Evolutionary conservation across 1,140 invertebrate species (phyloP).

Genomic region (Acromyrmex echinatior): DNA sequence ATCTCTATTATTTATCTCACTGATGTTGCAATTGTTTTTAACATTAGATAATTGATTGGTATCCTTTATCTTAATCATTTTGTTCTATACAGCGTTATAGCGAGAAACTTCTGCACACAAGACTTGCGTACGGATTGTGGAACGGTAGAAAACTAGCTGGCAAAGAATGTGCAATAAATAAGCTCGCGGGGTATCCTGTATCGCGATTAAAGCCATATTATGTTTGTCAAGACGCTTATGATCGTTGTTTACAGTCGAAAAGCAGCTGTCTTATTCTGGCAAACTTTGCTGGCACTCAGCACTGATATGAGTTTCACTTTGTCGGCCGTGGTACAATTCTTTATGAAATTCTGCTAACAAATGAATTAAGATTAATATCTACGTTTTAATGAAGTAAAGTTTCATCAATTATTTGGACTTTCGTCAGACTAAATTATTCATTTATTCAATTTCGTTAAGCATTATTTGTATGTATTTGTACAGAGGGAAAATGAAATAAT

Average conservation of each 20-base stretch:
- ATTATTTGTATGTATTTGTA: neutral
- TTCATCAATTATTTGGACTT: neutral
- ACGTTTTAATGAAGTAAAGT: neutral
- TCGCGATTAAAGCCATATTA: conserved; percentile 86
- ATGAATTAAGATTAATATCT: neutral
- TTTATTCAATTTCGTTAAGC: neutral
- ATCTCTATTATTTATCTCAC: neutral
- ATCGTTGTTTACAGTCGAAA: conserved; percentile 82
- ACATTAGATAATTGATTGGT: neutral
- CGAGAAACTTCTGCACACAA: neutral
- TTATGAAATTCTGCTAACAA: conserved; percentile 41
- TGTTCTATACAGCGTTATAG: neutral
- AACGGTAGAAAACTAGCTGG: conserved; percentile 78
- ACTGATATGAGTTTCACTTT: conserved; percentile 73
- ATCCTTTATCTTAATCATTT: neutral
- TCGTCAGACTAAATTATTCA: neutral
- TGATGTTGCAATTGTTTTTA: neutral
- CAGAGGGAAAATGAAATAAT: neutral
- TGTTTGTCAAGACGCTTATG: conserved; percentile 83
- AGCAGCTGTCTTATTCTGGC: conserved; percentile 84
- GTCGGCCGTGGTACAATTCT: conserved; percentile 64
- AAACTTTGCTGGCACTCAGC: conserved; percentile 82
- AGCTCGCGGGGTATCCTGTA: conserved; percentile 80
- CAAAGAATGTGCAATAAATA: conserved; percentile 82
- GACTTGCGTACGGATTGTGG: conserved; percentile 39